A percentile compares a stretch with the other conserved stretches of the same genome.
Evolutionary conservation across 2,113 vertebrate genomes (phyloP).

Genomic region (Callospermophilus lateralis): DNA sequence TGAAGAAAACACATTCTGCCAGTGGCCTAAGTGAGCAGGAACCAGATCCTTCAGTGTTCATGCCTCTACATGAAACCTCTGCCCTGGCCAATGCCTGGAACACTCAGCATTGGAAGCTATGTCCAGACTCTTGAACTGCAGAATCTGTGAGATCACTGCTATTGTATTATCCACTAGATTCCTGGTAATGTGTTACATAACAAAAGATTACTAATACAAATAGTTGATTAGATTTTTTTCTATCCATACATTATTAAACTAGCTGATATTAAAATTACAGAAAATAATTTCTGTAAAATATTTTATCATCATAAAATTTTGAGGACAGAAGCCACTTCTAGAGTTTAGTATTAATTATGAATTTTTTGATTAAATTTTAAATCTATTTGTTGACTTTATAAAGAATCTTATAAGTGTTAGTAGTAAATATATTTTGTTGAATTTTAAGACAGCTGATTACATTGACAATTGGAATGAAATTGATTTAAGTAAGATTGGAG

Average conservation of each 20-base stretch:
- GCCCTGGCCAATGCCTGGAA: neutral
- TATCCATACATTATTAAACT: neutral
- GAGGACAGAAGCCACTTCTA: neutral
- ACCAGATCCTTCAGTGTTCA: neutral
- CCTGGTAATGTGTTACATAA: neutral
- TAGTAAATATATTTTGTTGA: slow-evolving; percentile 67
- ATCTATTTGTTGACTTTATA: neutral
- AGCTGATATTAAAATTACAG: neutral
- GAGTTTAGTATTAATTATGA: neutral
- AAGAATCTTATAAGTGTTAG: slow-evolving; percentile 49
- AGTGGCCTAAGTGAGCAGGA: neutral
- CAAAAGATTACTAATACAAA: neutral
- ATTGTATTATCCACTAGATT: neutral
- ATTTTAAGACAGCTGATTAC: slow-evolving; percentile 76
- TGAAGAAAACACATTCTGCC: neutral
- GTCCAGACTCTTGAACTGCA: neutral
- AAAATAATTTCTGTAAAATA: neutral
- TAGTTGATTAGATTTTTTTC: neutral
- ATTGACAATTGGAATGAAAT: slow-evolving; percentile 78
- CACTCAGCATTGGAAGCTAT: neutral
- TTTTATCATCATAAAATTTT: neutral
- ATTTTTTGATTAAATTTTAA: neutral
- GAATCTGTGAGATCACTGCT: neutral
- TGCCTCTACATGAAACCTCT: neutral
- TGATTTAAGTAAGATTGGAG: slow-evolving; percentile 84